phyloP scores from a whole-genome alignment of 1,140 invertebrate genomes.

The Macrobrachium nipponense region DNA sequence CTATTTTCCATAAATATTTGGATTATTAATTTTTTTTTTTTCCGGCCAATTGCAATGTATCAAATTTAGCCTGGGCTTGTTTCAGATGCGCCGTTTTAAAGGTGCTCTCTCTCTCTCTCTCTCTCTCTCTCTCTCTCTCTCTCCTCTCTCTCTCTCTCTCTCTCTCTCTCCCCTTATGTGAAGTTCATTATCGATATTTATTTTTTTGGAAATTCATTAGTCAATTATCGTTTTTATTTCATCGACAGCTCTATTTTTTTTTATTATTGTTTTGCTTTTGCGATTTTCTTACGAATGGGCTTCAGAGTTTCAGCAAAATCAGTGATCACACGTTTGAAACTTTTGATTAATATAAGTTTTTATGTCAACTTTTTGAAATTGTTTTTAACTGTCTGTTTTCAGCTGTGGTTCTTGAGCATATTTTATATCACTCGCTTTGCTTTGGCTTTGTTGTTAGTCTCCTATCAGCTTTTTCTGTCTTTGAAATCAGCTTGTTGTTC shows the following conservation, averaged over 20 bases:
- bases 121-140: constrained; percentile 3
- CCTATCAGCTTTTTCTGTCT: no score
- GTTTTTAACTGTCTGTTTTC: no score
- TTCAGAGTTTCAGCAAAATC: background rate
- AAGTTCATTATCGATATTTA: background rate
- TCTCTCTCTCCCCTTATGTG: background rate
- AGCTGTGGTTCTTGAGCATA: no score
- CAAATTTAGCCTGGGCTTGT: no score
- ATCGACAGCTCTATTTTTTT: background rate
- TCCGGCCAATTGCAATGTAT: no score
- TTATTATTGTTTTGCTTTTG: background rate
- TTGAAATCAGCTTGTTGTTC: no score
- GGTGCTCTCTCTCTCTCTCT: background rate
- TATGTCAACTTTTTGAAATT: no score
- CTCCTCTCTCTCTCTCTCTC: constrained; percentile 1
- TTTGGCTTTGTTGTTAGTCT: no score
- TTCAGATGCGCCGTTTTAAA: background rate
- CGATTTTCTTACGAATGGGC: no score
- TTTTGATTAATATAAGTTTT: no score
- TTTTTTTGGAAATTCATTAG: background rate
- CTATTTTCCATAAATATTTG: background rate
- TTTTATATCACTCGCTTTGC: no score
- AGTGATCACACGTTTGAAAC: no score
- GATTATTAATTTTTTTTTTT: background rate
- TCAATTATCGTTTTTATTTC: background rate